phyloP scores from a whole-genome alignment of 2,888 invertebrate species.

The Heliconius cydno region DNA sequence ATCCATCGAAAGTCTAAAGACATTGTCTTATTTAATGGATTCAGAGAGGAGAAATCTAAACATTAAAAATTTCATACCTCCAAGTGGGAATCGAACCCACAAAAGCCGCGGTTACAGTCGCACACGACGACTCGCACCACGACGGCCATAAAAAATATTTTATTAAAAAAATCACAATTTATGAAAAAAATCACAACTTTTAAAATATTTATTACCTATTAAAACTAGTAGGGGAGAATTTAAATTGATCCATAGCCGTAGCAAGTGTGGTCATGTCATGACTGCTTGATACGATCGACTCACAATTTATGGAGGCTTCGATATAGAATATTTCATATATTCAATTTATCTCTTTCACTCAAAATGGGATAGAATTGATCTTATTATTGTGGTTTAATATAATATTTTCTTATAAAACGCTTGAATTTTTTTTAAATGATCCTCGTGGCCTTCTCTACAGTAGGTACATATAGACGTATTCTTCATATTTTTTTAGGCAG shows the following conservation, averaged over 20 bases:
- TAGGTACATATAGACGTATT: too few species aligned
- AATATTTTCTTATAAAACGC: neutral
- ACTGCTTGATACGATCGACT: conserved; percentile 50
- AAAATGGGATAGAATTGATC: conserved; percentile 11
- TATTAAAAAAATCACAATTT: too few species aligned
- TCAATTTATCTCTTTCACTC: conserved; percentile 47
- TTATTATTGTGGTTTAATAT: conserved; percentile 1
- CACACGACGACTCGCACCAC: too few species aligned
- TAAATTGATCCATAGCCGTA: conserved; percentile 45
- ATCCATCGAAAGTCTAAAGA: too few species aligned
- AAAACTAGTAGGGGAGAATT: conserved; percentile 21
- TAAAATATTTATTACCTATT: conserved; percentile 10
- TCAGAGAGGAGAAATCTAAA: too few species aligned
- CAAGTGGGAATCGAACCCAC: too few species aligned
- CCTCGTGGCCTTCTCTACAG: too few species aligned
- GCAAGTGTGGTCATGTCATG: conserved; percentile 46
- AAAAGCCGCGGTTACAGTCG: too few species aligned
- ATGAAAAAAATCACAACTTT: neutral
- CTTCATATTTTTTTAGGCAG: too few species aligned
- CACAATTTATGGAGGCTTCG: conserved; percentile 52
- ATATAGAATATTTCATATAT: conserved; percentile 53
- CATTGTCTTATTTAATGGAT: too few species aligned
- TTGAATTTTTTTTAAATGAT: neutral
- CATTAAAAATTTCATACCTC: too few species aligned
- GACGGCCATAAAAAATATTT: too few species aligned